phyloP scores from a whole-genome alignment of 2,113 vertebrate genomes.

The Pseudonaja textilis region DNA sequence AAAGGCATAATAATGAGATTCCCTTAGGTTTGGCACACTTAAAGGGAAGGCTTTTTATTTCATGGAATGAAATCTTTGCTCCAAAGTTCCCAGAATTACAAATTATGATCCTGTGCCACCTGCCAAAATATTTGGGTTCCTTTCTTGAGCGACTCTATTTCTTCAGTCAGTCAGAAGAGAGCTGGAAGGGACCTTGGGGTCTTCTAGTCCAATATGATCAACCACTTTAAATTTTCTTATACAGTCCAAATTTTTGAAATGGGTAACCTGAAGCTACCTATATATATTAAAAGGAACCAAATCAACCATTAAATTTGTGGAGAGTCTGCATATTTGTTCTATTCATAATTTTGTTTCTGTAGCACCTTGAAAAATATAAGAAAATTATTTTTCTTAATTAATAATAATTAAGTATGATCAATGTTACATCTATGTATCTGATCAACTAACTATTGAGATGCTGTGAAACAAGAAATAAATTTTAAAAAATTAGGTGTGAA shows the following conservation, averaged over 20 bases:
- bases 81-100: rapidly evolving
- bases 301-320: too few relatives aligned
- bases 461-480: background rate
- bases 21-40: conserved; percentile 45
- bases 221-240: background rate
- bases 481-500: background rate
- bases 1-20: conserved; percentile 56
- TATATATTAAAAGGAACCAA: too few relatives aligned
- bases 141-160: background rate
- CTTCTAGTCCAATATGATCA: background rate
- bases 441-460: background rate
- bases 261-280: background rate
- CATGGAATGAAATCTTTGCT: conserved; percentile 2
- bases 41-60: conserved; percentile 36
- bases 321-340: too few relatives aligned
- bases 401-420: too few relatives aligned
- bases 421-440: background rate
- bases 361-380: too few relatives aligned
- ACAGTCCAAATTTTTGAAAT: background rate
- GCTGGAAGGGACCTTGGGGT: background rate
- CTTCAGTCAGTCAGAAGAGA: background rate
- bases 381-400: too few relatives aligned
- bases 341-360: too few relatives aligned
- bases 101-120: background rate
- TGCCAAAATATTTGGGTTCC: conserved; percentile 9